Base-by-base conservation (phyloP, 2,797 vertebrate species). In the Pelobates cultripes region DNA sequence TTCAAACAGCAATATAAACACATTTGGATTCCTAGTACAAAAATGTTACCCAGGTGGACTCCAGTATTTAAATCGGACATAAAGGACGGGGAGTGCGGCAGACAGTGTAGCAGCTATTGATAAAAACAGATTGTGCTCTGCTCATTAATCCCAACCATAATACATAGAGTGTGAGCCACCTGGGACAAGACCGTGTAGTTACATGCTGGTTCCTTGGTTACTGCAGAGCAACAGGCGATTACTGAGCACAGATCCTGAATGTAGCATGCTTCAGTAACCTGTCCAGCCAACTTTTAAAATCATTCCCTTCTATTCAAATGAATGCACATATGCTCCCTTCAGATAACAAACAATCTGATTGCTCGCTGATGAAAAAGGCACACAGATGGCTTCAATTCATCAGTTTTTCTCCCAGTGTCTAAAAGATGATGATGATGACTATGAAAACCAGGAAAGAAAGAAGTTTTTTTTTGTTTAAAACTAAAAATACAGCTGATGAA, bases 241-340 rank as follows among this genome's bases (percentile, higher is more conserved):
- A 42, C 57, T 28, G 44, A 42, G 43, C 55, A 70, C 51, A 69
- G 15, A 60, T 71, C 5, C 41, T 15, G 41, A 8, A 70, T 61
- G 55, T 8, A 60, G 66, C 55, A 75, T 70, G 73, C 79, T 81
- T 45, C 57, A 76, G 9, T 81, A 75, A 81, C 67, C 55, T 81
- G 67, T 71, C 73, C 67, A 71, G 53, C 57, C 53, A 45, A n/a
- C 70, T 44, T 15, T 9, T 10, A 51, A 28, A 71, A 71, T 40
- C 42, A 63, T 63, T 63, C 40, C 14, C 55, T 75, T 75, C 57
- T 45, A 45, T 55, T 63, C 41, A 77, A 71, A 76, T 70, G 42
- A 82, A 71, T 17, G 75, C 57, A 72, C 80, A 82, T 77, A 82
- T 82, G 80, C 42, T 82, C 10, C 72, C 41, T 77, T 77, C 80